Evolutionary conservation across 2,888 invertebrate genomes (phyloP), one percentile per base, ranked within the genome.

Genomic region (Sminthurides aquaticus): DNA sequence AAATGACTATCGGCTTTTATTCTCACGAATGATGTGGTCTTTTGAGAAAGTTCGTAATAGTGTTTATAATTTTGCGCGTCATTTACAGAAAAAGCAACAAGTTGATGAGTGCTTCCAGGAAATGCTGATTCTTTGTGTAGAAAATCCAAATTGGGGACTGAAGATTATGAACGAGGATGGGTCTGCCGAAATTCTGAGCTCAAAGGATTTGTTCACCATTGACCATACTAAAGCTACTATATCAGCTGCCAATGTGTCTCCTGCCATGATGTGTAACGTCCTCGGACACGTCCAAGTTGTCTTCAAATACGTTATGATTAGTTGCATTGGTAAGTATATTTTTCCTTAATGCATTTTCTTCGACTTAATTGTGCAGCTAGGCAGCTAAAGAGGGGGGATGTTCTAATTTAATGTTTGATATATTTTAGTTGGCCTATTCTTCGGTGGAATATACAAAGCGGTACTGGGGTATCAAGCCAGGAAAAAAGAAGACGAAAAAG

Each of bases 401-500:
- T n/a, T n/a, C n/a, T n/a, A n/a, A n/a, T n/a, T n/a, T n/a, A n/a
- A n/a, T n/a, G n/a, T n/a, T n/a, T n/a, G n/a, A n/a, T n/a, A n/a
- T n/a, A n/a, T n/a, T n/a, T n/a, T n/a, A n/a, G n/a, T n/a, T n/a
- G n/a, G n/a, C n/a, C n/a, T n/a, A n/a, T n/a, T n/a, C n/a, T n/a
- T n/a, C n/a, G n/a, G n/a, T n/a, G 63, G n/a, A 49, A 22, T 29
- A 48, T 63, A 63, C 63, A 49, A 28, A 22, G 57, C 28, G 3
- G 29, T 63, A 34, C 2, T 28, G 2, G 25, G 27, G 20, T 58
- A 62, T 34, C 66, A 59, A 20, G 27, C 28, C 25, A 58, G 48
- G 29, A 73, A 75, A 57, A 72, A 76, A 59, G 68, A 73, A 25
- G 75, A 76, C 56, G 74, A 76, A 57, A 70, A 76, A 29, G 77